phyloP scores from a whole-genome alignment of 2,113 vertebrate species.

The Hirundichthys speculiger region DNA sequence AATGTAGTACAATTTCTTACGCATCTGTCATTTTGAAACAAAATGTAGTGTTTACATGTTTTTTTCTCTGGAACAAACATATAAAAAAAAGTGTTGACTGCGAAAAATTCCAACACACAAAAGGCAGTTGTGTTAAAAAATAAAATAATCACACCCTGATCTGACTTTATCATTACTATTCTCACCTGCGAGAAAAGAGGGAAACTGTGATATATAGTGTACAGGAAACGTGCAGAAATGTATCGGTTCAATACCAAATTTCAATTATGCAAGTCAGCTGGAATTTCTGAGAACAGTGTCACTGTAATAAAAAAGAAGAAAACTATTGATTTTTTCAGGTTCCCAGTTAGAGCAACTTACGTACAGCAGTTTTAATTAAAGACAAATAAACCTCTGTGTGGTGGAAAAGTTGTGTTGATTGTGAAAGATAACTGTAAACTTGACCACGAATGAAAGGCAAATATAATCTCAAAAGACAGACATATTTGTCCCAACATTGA shows the following conservation, averaged over 20 bases:
- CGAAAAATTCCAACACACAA: not conserved
- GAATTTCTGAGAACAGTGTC: constrained; percentile 34
- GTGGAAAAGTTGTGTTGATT: constrained; percentile 8
- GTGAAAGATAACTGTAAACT: constrained; percentile 34
- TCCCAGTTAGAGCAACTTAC: constrained; percentile 28
- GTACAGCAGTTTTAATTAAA: constrained; percentile 53
- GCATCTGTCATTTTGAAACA: not conserved
- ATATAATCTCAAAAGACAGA: constrained; percentile 28
- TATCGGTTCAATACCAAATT: not conserved
- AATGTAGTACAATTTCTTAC: constrained; percentile 6
- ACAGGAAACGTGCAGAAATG: not conserved
- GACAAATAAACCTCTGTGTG: constrained; percentile 23
- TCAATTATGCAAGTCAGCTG: constrained; percentile 9
- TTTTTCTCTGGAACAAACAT: no score
- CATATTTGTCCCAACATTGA: not conserved
- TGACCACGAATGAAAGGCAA: constrained; percentile 19
- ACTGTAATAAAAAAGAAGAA: constrained; percentile 6
- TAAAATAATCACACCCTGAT: constrained; percentile 9
- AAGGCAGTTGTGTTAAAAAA: constrained; percentile 27
- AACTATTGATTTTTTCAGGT: constrained; percentile 29
- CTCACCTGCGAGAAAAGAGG: no score
- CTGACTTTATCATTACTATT: no score
- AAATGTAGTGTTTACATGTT: not conserved
- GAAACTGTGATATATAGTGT: not conserved
- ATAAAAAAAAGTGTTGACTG: no score